Evolutionary conservation across 2,113 vertebrate species (phyloP).

Genomic region (Charina bottae): DNA sequence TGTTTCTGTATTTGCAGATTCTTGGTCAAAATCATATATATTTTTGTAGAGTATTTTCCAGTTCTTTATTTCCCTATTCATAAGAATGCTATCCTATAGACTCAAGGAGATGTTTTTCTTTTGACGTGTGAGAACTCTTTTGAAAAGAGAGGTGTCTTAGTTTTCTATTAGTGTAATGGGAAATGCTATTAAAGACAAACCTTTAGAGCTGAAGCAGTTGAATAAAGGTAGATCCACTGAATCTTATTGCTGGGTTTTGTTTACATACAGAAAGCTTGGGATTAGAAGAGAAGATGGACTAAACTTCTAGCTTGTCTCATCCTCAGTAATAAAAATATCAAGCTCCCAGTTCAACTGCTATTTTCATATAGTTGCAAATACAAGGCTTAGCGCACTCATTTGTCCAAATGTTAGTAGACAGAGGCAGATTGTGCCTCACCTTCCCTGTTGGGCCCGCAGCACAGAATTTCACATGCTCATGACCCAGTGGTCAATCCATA

Average conservation of each 20-base stretch:
- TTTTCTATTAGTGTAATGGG: constrained; percentile 52
- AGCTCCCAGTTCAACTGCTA: neutral
- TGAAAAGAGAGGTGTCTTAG: constrained; percentile 37
- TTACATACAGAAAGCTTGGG: constrained; percentile 13
- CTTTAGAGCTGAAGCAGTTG: constrained; percentile 42
- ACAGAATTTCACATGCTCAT: neutral
- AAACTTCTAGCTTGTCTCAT: constrained; percentile 45
- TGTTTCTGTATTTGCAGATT: constrained; percentile 56
- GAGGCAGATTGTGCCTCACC: too few species aligned
- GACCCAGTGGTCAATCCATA: neutral
- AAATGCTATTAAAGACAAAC: constrained; percentile 46
- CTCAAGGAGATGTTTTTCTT: constrained; percentile 62
- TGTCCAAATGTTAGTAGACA: neutral
- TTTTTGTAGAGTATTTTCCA: constrained; percentile 65
- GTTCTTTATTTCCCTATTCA: constrained; percentile 65
- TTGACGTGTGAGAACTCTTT: constrained; percentile 10
- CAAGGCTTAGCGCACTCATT: neutral
- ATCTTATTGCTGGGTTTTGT: constrained; percentile 22
- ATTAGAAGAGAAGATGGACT: constrained; percentile 24
- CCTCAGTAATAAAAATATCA: neutral
- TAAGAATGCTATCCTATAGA: constrained; percentile 64
- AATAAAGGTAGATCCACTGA: constrained; percentile 7
- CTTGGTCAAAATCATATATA: constrained; percentile 57
- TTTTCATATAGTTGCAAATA: neutral
- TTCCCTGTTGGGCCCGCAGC: neutral